These are phyloP conservation scores for Thysanoteuthis rhombus DNA, from an alignment of 2,888 invertebrate genomes.

Conservation along the genomic window DNA sequence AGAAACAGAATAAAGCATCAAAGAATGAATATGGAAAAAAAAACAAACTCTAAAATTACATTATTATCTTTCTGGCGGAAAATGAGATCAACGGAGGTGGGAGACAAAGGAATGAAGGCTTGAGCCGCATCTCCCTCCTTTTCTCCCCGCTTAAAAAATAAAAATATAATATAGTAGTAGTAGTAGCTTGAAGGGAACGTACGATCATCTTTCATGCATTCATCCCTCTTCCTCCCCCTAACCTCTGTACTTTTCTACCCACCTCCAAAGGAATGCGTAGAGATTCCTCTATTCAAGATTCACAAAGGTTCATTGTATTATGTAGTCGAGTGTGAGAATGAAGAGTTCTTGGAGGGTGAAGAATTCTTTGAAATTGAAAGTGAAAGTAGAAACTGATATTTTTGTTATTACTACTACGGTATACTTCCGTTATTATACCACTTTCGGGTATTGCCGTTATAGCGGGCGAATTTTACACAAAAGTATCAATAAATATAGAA, in stretches of 20 bases:
- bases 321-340: not conserved
- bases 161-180: not conserved
- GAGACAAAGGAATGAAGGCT: not conserved
- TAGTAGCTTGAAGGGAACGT: not conserved
- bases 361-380: not conserved
- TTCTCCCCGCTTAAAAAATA: not conserved
- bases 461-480: too few species aligned
- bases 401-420: too few species aligned
- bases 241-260: not conserved
- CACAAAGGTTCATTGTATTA: constrained; percentile 12
- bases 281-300: not conserved
- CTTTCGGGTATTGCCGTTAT: too few species aligned
- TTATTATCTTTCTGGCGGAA: not conserved
- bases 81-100: not conserved
- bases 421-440: too few species aligned
- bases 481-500: too few species aligned
- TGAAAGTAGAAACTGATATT: not conserved
- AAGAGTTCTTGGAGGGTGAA: not conserved
- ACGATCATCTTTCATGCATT: constrained; percentile 19
- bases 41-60: not conserved
- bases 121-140: not conserved
- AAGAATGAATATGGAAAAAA: too few species aligned
- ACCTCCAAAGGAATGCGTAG: not conserved
- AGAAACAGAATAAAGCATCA: not conserved
- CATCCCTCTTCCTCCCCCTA: not conserved